These are phyloP conservation scores for Platysteira castanea DNA, from an alignment of 2,113 vertebrate species.

Conservation along the genomic window DNA sequence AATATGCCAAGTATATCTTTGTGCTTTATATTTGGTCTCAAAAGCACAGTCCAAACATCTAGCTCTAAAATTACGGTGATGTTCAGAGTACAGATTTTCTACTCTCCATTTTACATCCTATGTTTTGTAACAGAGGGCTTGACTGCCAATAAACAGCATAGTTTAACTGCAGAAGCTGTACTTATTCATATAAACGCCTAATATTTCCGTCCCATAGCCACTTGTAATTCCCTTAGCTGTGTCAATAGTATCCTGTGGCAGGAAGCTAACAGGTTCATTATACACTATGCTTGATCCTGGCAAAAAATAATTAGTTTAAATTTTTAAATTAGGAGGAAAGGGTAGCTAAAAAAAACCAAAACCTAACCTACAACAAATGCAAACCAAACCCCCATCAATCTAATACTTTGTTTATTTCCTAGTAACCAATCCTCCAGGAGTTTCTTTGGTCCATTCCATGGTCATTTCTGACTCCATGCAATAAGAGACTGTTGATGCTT, in stretches of 20 bases:
- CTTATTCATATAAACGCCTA: not conserved
- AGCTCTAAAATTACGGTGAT: not conserved
- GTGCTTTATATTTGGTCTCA: not conserved
- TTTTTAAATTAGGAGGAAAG: not conserved
- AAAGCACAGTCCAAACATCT: not conserved
- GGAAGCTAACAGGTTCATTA: not conserved
- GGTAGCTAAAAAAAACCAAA: not conserved
- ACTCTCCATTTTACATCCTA: not conserved
- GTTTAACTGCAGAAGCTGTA: not conserved
- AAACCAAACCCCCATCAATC: not conserved
- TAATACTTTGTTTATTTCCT: not conserved
- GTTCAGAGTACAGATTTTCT: not conserved
- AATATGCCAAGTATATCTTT: not conserved
- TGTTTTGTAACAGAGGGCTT: not conserved
- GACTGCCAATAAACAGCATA: not conserved
- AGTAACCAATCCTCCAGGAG: not conserved
- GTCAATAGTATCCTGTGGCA: not conserved
- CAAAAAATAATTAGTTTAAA: not conserved
- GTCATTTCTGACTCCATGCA: not conserved
- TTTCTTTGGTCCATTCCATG: not conserved
- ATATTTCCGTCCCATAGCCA: not conserved
- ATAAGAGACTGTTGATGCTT: not conserved
- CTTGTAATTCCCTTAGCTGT: not conserved
- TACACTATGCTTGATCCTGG: not conserved
- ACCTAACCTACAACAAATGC: accelerated